These are phyloP conservation scores for Tinea semifulvella DNA, from an alignment of 2,888 invertebrate genomes.

Conservation along the genomic window DNA sequence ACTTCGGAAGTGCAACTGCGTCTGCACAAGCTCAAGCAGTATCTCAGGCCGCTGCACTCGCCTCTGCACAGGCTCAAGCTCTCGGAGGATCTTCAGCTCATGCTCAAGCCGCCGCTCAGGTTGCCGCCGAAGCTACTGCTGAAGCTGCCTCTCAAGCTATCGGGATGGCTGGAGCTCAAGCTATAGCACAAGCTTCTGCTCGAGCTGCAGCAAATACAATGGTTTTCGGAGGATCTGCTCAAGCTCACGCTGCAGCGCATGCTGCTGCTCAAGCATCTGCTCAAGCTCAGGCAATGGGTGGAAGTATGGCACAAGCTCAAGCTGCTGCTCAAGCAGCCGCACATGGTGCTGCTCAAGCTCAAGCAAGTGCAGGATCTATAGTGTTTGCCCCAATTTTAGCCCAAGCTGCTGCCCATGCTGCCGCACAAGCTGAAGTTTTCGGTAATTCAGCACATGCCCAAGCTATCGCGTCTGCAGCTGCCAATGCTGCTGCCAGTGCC, in stretches of 20 bases:
- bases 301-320: not conserved
- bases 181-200: not conserved
- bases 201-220: not conserved
- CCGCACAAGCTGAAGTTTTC: conserved; percentile 11
- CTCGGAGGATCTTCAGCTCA: too few species aligned
- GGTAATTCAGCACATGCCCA: not conserved
- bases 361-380: not conserved
- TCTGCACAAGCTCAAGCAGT: not conserved
- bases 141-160: not conserved
- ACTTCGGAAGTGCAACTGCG: not conserved
- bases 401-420: conserved; percentile 12
- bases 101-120: not conserved
- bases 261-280: not conserved
- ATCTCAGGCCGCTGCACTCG: too few species aligned
- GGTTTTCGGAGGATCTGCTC: not conserved
- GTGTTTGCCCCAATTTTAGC: not conserved
- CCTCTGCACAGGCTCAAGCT: not conserved
- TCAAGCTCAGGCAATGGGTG: not conserved
- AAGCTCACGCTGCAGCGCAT: not conserved
- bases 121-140: not conserved
- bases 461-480: conserved; percentile 11
- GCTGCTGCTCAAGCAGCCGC: conserved; percentile 11
- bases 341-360: conserved; percentile 6
- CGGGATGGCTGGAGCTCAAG: not conserved
- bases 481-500: conserved; percentile 7